Evolutionary conservation across 2,797 vertebrate species (phyloP), one percentile per base, ranked within the genome.

Genomic region (Parotocinclus haroldoi): DNA sequence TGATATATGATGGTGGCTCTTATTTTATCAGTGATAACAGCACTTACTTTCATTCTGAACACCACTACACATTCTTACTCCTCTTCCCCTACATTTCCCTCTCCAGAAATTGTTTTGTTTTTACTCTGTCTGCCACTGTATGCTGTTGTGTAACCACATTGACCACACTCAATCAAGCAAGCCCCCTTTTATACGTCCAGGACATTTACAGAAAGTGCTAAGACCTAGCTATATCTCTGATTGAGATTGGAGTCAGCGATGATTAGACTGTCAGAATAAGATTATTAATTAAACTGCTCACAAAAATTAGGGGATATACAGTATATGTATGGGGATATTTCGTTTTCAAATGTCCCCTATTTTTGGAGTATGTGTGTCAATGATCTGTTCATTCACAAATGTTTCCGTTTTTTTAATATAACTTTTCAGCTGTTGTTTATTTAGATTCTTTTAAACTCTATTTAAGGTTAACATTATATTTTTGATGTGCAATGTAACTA

Each of bases 1-100:
- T 57, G 14, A 54, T 64, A 13, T 36, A 63, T 70, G 27, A 50
- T 58, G 18, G 52, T 42, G 44, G 37, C 9, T 58, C 46, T 51
- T 17, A 40, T 51, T 61, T 49, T 9, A 42, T 50, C 36, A 38
- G 38, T 53, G 10, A 19, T 49, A 38, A 10, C 17, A 58, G 27
- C 39, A 53, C 12, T 36, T 45, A 36, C 39, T 48, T 19, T 65
- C 4, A 9, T 9, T 45, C n/a, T 48, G 3, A 13, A 45, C 44
- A 17, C 53, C 11, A 16, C 52, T 38, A 40, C 38, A 10, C 38
- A 63, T 13, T 27, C 61, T 42, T 38, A 48, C 59, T 27, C 42
- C 4, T 37, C 18, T 2, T n/a, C 40, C 44, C 58, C 58, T 46
- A 55, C 12, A 12, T 49, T 3, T 7, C 18, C 19, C 44, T 61